These are phyloP conservation scores for Poeciliopsis presidionis DNA, from an alignment of 2,797 vertebrate genomes.

Conservation along the genomic window DNA sequence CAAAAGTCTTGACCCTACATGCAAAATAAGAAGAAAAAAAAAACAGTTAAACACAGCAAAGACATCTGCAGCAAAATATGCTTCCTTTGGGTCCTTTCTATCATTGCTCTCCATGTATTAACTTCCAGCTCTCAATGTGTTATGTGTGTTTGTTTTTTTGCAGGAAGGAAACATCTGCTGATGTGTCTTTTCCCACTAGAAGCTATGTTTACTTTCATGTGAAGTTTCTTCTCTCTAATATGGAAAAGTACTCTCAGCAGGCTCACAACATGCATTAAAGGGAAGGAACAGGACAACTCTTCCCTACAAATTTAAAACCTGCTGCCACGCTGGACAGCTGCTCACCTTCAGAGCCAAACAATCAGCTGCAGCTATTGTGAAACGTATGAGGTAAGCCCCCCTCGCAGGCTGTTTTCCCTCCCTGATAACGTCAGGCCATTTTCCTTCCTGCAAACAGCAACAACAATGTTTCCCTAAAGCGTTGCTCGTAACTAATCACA, in stretches of 20 bases:
- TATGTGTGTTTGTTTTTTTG: conserved; percentile 16
- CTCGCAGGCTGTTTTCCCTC: conserved; percentile 6
- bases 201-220: conserved; percentile 46
- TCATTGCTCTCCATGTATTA: conserved; percentile 21
- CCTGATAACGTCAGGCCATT: conserved; percentile 10
- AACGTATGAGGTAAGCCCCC: conserved; percentile 11
- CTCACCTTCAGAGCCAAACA: conserved; percentile 22
- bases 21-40: background rate
- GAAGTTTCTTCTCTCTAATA: conserved; percentile 35
- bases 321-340: conserved; percentile 38
- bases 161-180: conserved; percentile 64
- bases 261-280: conserved; percentile 24
- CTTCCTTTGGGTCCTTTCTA: conserved; percentile 50
- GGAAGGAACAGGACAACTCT: conserved; percentile 44
- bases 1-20: background rate
- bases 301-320: conserved; percentile 40
- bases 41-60: conserved; percentile 26
- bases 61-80: conserved; percentile 21
- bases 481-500: conserved; percentile 9
- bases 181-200: conserved; percentile 42
- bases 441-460: conserved; percentile 18
- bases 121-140: conserved; percentile 19
- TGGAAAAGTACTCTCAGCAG: conserved; percentile 57
- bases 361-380: conserved; percentile 37
- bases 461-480: conserved; percentile 4